Percentiles rank a stretch among this genome's conserved stretches.
Conservation (phyloP, 2,797 vertebrate species). For the Manis pentadactyla region DNA sequence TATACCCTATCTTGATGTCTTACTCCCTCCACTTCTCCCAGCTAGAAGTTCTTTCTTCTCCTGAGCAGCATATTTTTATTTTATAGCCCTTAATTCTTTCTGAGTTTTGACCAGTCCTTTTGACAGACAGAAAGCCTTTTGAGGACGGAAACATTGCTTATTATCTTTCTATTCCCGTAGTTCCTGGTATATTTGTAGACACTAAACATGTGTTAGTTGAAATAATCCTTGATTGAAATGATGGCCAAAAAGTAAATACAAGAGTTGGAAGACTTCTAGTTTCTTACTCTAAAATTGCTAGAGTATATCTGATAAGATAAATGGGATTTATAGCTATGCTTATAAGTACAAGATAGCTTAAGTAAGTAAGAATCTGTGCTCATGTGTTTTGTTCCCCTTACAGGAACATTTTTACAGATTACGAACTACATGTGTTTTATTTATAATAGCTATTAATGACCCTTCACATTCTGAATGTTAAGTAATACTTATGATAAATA, state of each 20-base stretch:
- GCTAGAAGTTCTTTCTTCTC: neutral
- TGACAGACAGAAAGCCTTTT: neutral
- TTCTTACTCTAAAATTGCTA: neutral
- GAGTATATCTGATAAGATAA: constrained; percentile 21
- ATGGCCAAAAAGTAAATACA: constrained; percentile 13
- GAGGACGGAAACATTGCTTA: neutral
- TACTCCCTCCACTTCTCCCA: neutral
- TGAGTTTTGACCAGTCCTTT: neutral
- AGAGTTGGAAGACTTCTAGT: neutral
- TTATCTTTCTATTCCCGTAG: neutral
- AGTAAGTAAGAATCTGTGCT: constrained; percentile 18
- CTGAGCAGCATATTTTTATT: neutral
- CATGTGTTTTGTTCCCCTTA: neutral
- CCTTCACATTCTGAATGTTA: constrained; percentile 4
- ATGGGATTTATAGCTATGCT: neutral
- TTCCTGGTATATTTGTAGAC: neutral
- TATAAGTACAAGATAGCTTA: constrained; percentile 5
- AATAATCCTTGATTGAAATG: constrained; percentile 27
- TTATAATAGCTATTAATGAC: neutral
- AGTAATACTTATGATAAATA: constrained; percentile 13
- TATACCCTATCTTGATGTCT: neutral
- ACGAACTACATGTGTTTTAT: constrained; percentile 9
- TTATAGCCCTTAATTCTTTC: neutral
- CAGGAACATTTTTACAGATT: constrained; percentile 16
- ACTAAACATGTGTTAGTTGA: neutral